A percentile compares a stretch with the other conserved stretches of the same genome.
These are phyloP conservation scores for Cyphomyrus discorhynchus DNA, from an alignment of 2,113 vertebrate genomes.

Conservation along the genomic window DNA sequence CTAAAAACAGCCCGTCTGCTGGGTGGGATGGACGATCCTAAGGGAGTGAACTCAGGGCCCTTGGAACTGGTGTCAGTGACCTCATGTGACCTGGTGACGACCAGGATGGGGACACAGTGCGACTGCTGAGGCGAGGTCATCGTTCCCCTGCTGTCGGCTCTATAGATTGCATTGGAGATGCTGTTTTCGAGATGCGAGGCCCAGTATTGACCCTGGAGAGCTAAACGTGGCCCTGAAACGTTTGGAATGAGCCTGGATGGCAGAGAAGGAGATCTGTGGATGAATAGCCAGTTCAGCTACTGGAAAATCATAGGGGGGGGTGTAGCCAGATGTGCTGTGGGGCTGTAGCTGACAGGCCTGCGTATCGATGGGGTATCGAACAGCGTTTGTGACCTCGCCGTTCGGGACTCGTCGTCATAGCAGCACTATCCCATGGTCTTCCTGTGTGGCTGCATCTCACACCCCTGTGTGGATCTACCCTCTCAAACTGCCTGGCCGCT, in stretches of 20 bases:
- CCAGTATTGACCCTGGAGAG: not conserved
- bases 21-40: not conserved
- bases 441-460: not conserved
- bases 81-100: not conserved
- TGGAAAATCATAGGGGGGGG: not conserved
- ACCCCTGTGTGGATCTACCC: not conserved
- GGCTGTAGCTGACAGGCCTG: not conserved
- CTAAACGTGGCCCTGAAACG: not conserved
- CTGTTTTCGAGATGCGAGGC: not conserved
- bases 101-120: not conserved
- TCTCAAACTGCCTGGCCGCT: not conserved
- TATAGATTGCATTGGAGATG: not conserved
- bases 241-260: not conserved
- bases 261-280: not conserved
- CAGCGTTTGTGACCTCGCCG: not conserved
- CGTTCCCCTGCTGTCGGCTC: not conserved
- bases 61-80: not conserved
- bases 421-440: not conserved
- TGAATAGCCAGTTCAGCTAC: not conserved
- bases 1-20: not conserved
- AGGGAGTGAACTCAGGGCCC: not conserved
- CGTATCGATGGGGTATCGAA: not conserved
- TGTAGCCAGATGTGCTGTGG: not conserved
- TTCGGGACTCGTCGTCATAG: not conserved
- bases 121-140: not conserved